Conservation (phyloP, 30 jellyfish, hydroid and myxozoan species). For the Hydractinia echinata region DNA sequence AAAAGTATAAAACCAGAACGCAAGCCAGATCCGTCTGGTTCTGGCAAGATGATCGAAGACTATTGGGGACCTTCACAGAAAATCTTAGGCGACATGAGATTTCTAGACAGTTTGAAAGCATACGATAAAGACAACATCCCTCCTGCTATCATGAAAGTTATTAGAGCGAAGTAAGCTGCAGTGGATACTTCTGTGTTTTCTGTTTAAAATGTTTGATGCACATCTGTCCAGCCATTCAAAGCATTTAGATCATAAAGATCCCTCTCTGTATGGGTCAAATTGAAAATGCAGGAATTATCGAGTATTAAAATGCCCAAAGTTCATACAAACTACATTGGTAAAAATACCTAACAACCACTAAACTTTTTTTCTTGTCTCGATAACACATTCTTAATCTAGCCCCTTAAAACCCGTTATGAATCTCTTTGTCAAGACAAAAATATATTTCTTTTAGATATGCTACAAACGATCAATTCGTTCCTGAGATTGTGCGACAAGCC, state of each 20-base stretch:
- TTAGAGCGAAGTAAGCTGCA: constrained; percentile 69
- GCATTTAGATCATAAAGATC: no score
- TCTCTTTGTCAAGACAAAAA: background rate
- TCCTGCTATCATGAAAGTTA: constrained; percentile 69
- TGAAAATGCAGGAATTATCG: no score
- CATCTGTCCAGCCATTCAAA: no score
- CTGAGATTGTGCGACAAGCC: constrained; percentile 95
- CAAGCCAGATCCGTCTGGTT: constrained; percentile 92
- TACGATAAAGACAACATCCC: constrained; percentile 89
- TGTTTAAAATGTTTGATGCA: background rate
- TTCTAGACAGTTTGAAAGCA: constrained; percentile 71
- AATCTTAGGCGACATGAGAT: constrained; percentile 78
- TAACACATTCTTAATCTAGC: no score
- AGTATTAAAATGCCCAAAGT: no score
- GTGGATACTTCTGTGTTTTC: background rate
- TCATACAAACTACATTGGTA: no score
- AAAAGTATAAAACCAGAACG: constrained; percentile 91
- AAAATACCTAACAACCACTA: no score
- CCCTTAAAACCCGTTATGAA: no score
- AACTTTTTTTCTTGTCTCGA: no score
- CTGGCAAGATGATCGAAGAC: constrained; percentile 96
- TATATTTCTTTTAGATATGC: constrained; percentile 45
- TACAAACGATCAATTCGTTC: constrained; percentile 81
- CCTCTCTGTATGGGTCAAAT: no score
- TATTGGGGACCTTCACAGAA: constrained; percentile 98